Evolutionary conservation across 2,113 vertebrate species (phyloP), one percentile per base, ranked within the genome.

Genomic region (Baryphthengus martii): DNA sequence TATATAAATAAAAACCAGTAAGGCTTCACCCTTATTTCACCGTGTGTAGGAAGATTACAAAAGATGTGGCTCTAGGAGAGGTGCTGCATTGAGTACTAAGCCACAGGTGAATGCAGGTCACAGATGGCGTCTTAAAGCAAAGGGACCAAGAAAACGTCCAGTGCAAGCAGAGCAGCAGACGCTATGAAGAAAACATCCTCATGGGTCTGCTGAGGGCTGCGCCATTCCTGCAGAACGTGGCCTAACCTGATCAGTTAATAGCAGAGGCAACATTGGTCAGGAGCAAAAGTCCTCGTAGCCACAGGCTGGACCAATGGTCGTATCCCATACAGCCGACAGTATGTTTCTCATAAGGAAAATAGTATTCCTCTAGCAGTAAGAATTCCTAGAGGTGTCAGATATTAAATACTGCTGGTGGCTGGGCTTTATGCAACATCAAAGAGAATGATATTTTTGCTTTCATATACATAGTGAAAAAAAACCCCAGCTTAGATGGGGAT

Each of bases 121-220:
- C 25, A 45, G 29, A 10, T 7, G 29, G 8, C 44, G 56, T 14
- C 0, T 0, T 26, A 16, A 70, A 70, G 49, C 10, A 7, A 25
- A 68, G 77, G 10, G 9, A 47, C 7, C 44, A 76, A 50, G 35
- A 52, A 42, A 50, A 86, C 11, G 12, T 62, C 28, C 37, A 40
- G 25, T n/a, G 42, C 7, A 37, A 90, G 28, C 28, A 62, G n/a
- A 80, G 20, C 45, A 84, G 39, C 25, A 70, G 37, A 37, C 1
- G 9, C 28, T 13, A n/a, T 6, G 19, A 86, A 50, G 23, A 19
- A 26, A 78, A 62, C 13, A 33, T 5, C 40, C 73, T 39, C 55
- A 10, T 14, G 25, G 11, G 6, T 67, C 39, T 75, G 44, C 73
- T 65, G 77, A 58, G 81, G 53, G 29, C 17, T 78, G 31, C 62